phyloP scores from a whole-genome alignment of 2,888 invertebrate genomes.

The Acronicta leporina region DNA sequence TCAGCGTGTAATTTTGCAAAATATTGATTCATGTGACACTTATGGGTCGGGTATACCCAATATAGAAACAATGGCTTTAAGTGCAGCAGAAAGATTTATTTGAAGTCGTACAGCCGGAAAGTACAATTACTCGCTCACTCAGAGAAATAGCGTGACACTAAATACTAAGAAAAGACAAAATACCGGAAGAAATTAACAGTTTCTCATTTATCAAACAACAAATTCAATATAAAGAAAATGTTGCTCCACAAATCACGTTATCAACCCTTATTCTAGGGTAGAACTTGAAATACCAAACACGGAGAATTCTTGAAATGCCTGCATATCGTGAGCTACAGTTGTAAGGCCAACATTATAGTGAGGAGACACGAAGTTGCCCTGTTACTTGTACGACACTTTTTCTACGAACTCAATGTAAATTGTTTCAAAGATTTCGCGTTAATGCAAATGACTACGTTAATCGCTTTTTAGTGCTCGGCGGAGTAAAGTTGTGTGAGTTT shows the following conservation, averaged over 20 bases:
- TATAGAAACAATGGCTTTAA: constrained; percentile 20
- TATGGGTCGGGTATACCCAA: constrained; percentile 7
- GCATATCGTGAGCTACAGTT: constrained; percentile 78
- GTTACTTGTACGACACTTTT: constrained; percentile 64
- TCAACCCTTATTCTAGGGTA: constrained; percentile 48
- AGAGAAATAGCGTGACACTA: constrained; percentile 30
- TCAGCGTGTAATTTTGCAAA: background rate
- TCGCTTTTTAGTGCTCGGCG: constrained; percentile 53
- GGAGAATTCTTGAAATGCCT: constrained; percentile 71
- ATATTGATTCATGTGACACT: constrained; percentile 4
- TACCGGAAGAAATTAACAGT: constrained; percentile 31
- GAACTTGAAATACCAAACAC: constrained; percentile 53
- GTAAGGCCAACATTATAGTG: constrained; percentile 78
- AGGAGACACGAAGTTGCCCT: constrained; percentile 77
- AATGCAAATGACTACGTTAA: constrained; percentile 60
- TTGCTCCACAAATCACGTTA: constrained; percentile 43
- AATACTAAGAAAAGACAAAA: constrained; percentile 35
- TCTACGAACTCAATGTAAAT: constrained; percentile 74
- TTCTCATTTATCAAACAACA: constrained; percentile 56
- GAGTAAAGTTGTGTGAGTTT: constrained; percentile 54
- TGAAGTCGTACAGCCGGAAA: constrained; percentile 32
- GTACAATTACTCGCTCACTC: constrained; percentile 17
- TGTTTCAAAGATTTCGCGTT: constrained; percentile 64
- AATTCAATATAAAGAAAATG: constrained; percentile 54
- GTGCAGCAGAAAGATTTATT: constrained; percentile 22